These are phyloP conservation scores for Oryzias woworae DNA, from an alignment of 2,113 vertebrate genomes.

Conservation along the genomic window DNA sequence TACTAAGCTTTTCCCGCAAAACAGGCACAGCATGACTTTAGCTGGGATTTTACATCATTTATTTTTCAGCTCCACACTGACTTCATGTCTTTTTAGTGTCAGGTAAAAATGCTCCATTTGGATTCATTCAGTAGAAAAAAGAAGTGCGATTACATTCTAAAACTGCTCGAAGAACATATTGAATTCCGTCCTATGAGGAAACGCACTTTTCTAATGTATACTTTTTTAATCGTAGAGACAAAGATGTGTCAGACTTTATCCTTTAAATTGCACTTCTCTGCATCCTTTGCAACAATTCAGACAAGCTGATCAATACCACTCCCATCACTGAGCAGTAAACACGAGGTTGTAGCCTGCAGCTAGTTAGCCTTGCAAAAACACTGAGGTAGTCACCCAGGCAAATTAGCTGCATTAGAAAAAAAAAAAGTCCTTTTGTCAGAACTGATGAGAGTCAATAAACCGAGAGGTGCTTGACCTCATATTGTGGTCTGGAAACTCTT, in stretches of 20 bases:
- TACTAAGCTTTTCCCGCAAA: neutral
- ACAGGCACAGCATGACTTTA: neutral
- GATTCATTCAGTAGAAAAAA: slow-evolving; percentile 9
- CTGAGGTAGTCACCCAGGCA: too few relatives aligned
- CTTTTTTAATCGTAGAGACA: neutral
- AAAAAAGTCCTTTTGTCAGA: too few relatives aligned
- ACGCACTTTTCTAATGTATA: neutral
- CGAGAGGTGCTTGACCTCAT: too few relatives aligned
- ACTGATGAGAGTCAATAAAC: neutral
- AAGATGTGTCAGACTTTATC: too few relatives aligned
- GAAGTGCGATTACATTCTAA: slow-evolving; percentile 14
- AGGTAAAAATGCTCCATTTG: neutral
- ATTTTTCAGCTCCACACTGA: slow-evolving; percentile 13
- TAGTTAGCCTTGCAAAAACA: neutral
- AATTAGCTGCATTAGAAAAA: neutral
- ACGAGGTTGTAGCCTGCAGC: neutral
- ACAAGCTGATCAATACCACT: slow-evolving; percentile 2
- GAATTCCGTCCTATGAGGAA: slow-evolving; percentile 2
- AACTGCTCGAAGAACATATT: slow-evolving; percentile 24
- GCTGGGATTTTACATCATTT: slow-evolving; percentile 15
- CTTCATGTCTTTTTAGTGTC: slow-evolving; percentile 2
- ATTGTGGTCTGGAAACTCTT: too few relatives aligned
- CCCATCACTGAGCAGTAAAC: neutral
- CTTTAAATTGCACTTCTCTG: too few relatives aligned
- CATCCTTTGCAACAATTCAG: neutral